These are phyloP conservation scores for Tachuris rubrigastra DNA, from an alignment of 2,113 vertebrate species.

Conservation along the genomic window DNA sequence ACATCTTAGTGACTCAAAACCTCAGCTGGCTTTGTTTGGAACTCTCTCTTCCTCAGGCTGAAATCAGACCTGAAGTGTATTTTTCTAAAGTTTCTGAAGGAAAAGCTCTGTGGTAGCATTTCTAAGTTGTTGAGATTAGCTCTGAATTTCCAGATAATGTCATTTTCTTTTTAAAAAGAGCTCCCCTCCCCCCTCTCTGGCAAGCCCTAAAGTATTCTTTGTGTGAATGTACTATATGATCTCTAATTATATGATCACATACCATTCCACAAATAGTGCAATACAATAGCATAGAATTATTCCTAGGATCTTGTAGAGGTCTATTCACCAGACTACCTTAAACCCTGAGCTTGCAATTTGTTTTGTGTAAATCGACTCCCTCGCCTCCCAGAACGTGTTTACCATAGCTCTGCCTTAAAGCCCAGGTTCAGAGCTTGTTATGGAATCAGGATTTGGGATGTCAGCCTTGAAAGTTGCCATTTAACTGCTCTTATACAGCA, in stretches of 20 bases:
- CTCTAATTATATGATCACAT: slow-evolving; percentile 64
- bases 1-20: neutral
- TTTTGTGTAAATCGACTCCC: slow-evolving; percentile 32
- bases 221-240: slow-evolving; percentile 39
- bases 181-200: neutral
- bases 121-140: neutral
- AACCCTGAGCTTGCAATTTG: slow-evolving; percentile 3
- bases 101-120: neutral
- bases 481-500: slow-evolving; percentile 22
- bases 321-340: slow-evolving; percentile 45
- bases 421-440: neutral
- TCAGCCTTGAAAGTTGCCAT: slow-evolving; percentile 32
- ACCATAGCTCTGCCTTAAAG: neutral
- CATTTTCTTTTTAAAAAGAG: neutral
- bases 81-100: neutral
- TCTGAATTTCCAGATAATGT: slow-evolving; percentile 25
- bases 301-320: slow-evolving; percentile 24
- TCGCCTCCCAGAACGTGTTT: neutral
- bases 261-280: slow-evolving; percentile 41
- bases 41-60: neutral
- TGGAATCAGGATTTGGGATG: neutral
- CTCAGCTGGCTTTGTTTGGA: neutral
- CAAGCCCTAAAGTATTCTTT: slow-evolving; percentile 32
- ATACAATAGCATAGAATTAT: slow-evolving; percentile 65
- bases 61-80: neutral